These are phyloP conservation scores for Chaenocephalus aceratus DNA, from an alignment of 2,113 vertebrate species.

Conservation along the genomic window DNA sequence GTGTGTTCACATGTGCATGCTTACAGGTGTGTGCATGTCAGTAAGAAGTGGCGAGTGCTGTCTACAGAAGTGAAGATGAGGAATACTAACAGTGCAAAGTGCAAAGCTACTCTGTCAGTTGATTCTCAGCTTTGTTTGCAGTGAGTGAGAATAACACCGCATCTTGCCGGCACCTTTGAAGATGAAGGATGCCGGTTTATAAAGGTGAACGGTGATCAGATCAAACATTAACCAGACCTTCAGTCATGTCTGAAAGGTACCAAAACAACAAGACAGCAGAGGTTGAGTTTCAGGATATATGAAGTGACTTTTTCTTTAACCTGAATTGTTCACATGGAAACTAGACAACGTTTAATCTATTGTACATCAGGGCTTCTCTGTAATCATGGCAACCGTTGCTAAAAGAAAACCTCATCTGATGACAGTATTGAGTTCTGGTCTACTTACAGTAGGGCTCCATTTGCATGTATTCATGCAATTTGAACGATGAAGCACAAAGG, in stretches of 20 bases:
- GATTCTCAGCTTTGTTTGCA: constrained; percentile 81
- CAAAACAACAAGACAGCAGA: constrained; percentile 21
- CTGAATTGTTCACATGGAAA: too few species aligned
- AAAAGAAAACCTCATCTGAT: not conserved
- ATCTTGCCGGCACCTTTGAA: constrained; percentile 84
- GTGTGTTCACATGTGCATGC: not conserved
- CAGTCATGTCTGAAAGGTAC: constrained; percentile 27
- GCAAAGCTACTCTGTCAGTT: constrained; percentile 68
- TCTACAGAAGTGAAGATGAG: constrained; percentile 32
- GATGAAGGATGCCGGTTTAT: constrained; percentile 86
- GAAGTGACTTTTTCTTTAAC: too few species aligned
- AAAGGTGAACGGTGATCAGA: constrained; percentile 77
- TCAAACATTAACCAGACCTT: constrained; percentile 89
- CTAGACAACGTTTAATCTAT: not conserved
- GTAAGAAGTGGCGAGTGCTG: constrained; percentile 5
- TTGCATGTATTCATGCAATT: not conserved
- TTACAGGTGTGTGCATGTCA: constrained; percentile 11
- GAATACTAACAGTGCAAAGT: constrained; percentile 61
- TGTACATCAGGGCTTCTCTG: not conserved
- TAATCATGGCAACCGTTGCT: not conserved
- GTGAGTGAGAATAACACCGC: constrained; percentile 26
- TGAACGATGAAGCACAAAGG: not conserved
- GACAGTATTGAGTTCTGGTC: not conserved
- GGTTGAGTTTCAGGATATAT: too few species aligned
- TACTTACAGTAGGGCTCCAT: not conserved